phyloP scores from a whole-genome alignment of 2,888 invertebrate species.

The Pachymerium ferrugineum region DNA sequence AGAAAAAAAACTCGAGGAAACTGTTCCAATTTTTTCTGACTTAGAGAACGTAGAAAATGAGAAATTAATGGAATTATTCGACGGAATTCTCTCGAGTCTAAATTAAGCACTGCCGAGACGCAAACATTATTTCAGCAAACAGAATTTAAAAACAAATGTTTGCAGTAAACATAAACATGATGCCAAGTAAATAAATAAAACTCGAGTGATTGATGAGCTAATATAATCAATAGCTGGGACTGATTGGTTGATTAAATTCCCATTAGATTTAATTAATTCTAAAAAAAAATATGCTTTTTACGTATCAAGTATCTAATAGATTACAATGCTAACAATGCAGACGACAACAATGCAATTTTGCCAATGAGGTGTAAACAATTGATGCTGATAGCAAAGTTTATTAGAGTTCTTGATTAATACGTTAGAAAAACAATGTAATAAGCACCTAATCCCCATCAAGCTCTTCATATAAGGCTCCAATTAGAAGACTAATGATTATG shows the following conservation, averaged over 20 bases:
- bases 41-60: neutral
- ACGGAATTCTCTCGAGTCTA: neutral
- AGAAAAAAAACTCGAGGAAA: neutral
- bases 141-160: neutral
- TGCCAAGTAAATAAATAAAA: no score
- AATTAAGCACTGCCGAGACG: neutral
- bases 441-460: neutral
- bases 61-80: slow-evolving; percentile 6
- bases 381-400: no score
- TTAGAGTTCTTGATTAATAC: no score
- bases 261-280: no score
- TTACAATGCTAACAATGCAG: no score
- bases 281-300: no score
- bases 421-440: neutral
- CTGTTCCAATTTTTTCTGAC: neutral
- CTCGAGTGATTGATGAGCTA: no score
- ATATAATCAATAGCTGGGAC: no score
- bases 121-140: neutral
- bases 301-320: no score
- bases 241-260: no score
- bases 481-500: neutral
- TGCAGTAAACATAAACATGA: neutral
- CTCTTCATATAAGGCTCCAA: neutral
- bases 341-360: no score
- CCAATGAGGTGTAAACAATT: no score